Evolutionary conservation across 2,888 invertebrate genomes (phyloP), one percentile per base, ranked within the genome.

Genomic region (Drosophila koepferae): DNA sequence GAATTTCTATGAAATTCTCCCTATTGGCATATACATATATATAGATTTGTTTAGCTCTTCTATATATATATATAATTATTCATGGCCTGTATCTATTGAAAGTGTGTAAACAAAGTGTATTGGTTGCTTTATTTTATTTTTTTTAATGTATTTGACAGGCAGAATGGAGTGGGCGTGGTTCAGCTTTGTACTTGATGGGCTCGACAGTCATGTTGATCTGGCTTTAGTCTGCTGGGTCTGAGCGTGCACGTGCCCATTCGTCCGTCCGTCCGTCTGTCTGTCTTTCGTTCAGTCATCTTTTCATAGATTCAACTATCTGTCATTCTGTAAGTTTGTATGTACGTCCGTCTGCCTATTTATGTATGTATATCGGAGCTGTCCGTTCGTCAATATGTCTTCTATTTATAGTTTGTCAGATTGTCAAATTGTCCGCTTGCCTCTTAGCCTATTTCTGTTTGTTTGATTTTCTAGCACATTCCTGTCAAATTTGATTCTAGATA

Each of bases 401-500:
- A n/a, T 31, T 31, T 49, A 49, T 49, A 31, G 49, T 31, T n/a
- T 31, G 4, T 10, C 10, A 10, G 3, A 28, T 10, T 31, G 31
- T 10, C 10, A 10, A 2, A 28, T 10, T 31, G n/a, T 20, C 20
- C 20, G 6, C 2, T 10, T 2, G n/a, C 10, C 31, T 12, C 1
- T 18, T 3, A n/a, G 10, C 18, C 34, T 12, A 2, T 49, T 5
- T 16, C 14, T 38, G 14, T 14, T 14, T 6, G 16, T 2, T 0
- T n/a, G n/a, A n/a, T n/a, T n/a, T n/a, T 16, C 31, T 31, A 7
- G 31, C 36, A 2, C 36, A 36, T 14, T 38, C 5, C 31, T 31
- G 1, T 0, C 2, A 49, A 10, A 8, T 10, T 5, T 3, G 4
- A 0, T 5, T n/a, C n/a, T 10, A 10, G 0, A n/a, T 2, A n/a